phyloP scores from a whole-genome alignment of 35 echinoderm and acorn worm species.

The Anneissia japonica region DNA sequence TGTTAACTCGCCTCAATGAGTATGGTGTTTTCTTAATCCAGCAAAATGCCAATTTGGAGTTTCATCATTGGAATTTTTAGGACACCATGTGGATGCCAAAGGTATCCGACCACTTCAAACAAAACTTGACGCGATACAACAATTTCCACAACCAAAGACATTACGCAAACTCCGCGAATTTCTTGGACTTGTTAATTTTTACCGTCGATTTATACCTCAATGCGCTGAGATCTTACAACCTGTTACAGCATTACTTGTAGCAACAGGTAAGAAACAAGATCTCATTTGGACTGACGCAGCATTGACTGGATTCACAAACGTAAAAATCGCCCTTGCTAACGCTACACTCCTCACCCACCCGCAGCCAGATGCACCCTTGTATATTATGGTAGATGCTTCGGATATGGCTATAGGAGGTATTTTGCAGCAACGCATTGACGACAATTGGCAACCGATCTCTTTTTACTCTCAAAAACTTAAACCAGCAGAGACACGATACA shows the following conservation, averaged over 20 bases:
- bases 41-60: slow-evolving; percentile 34
- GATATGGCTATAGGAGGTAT: neutral
- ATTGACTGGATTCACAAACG: neutral
- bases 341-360: neutral
- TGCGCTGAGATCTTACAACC: slow-evolving; percentile 34
- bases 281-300: neutral
- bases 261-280: slow-evolving; percentile 7
- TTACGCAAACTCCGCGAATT: neutral
- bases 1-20: slow-evolving; percentile 24
- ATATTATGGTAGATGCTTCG: slow-evolving; percentile 8
- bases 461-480: neutral
- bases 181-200: slow-evolving; percentile 41
- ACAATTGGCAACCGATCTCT: neutral
- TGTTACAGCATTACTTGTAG: slow-evolving; percentile 18
- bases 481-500: slow-evolving; percentile 24
- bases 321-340: neutral
- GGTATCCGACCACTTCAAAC: slow-evolving; percentile 4
- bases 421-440: neutral
- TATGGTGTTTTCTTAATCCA: slow-evolving; percentile 45
- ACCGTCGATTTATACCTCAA: slow-evolving; percentile 45
- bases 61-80: slow-evolving; percentile 19
- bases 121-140: slow-evolving; percentile 8
- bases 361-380: neutral
- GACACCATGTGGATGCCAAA: slow-evolving; percentile 16
- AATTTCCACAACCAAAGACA: slow-evolving; percentile 6